These are phyloP conservation scores for Agrypnia vestita DNA, from an alignment of 1,140 invertebrate species.

Conservation along the genomic window DNA sequence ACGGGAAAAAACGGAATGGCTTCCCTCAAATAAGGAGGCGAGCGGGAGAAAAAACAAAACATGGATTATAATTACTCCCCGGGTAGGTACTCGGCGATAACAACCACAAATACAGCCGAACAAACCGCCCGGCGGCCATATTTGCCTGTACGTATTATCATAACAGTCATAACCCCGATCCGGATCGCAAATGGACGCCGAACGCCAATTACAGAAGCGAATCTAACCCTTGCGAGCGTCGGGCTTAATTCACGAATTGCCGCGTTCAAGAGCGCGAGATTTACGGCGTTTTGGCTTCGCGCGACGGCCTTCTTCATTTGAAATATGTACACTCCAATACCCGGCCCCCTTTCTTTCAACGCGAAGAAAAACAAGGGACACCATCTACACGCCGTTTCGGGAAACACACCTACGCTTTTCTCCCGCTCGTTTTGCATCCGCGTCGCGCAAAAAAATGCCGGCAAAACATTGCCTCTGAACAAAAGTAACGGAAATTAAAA, in stretches of 20 bases:
- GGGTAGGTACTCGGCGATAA: constrained; percentile 17
- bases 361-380: constrained; percentile 46
- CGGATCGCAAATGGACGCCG: background rate
- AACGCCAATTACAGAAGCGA: background rate
- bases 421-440: constrained; percentile 12
- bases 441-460: background rate
- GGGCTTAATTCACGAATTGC: background rate
- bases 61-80: constrained; percentile 42
- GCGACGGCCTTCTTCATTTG: constrained; percentile 40
- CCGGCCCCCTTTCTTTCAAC: constrained; percentile 43
- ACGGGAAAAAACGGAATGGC: constrained; percentile 46
- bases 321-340: constrained; percentile 51
- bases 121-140: constrained; percentile 22
- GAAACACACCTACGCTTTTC: constrained; percentile 35
- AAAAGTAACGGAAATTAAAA: background rate
- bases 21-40: constrained; percentile 12
- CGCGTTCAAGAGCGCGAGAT: background rate
- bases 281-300: constrained; percentile 39
- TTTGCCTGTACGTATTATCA: constrained; percentile 42
- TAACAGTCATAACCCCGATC: constrained; percentile 28
- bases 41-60: constrained; percentile 43
- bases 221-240: background rate
- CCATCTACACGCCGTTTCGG: constrained; percentile 47
- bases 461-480: background rate
- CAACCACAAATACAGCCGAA: constrained; percentile 34